Conservation (phyloP, 2,888 invertebrate genomes). For the Andrena dorsata region DNA sequence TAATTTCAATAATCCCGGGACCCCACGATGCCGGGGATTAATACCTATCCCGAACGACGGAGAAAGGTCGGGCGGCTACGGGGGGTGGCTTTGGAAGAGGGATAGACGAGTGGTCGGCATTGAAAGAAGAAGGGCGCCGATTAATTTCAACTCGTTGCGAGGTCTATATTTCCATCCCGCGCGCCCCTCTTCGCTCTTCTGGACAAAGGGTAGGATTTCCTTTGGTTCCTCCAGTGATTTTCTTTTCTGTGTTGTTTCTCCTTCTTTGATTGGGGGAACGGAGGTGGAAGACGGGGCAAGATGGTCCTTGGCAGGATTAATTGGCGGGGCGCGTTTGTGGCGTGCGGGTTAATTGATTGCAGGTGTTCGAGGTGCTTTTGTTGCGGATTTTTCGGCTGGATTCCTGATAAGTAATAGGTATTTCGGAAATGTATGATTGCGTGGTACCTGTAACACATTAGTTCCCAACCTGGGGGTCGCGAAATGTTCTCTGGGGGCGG, state of each 20-base stretch:
- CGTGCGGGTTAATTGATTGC: constrained; percentile 15
- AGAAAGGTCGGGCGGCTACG: constrained; percentile 18
- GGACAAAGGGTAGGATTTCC: not conserved
- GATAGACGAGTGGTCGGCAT: constrained; percentile 45
- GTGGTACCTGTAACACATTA: no score
- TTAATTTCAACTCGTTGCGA: constrained; percentile 71
- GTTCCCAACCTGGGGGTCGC: no score
- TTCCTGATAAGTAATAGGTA: no score
- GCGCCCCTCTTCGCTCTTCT: not conserved
- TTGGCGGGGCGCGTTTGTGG: constrained; percentile 4
- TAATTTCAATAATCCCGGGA: constrained; percentile 81
- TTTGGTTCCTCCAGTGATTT: constrained; percentile 4
- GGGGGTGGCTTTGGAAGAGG: constrained; percentile 15
- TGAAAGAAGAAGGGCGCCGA: constrained; percentile 70
- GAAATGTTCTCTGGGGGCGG: no score
- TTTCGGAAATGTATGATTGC: no score
- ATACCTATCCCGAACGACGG: constrained; percentile 64
- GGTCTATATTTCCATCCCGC: constrained; percentile 27
- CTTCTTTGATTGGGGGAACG: not conserved
- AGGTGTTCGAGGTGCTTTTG: not conserved
- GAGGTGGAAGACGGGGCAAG: not conserved
- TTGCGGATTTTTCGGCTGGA: not conserved
- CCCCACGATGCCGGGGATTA: constrained; percentile 77
- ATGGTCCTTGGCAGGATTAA: not conserved
- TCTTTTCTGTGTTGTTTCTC: constrained; percentile 6